These are phyloP conservation scores for Geopemphigus sp. DNA, from an alignment of 1,140 invertebrate species.

Conservation along the genomic window DNA sequence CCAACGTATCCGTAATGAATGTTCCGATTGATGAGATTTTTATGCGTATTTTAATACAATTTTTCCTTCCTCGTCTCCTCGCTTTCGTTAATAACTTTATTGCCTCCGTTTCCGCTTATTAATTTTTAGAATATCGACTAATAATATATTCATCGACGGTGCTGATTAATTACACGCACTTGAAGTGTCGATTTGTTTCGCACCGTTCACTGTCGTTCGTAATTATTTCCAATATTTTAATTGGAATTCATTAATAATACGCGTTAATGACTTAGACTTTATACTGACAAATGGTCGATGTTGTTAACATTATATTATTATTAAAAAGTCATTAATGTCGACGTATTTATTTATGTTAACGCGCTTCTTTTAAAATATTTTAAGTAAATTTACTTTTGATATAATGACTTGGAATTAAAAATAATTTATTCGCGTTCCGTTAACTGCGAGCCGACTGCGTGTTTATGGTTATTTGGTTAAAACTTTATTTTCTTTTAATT, in stretches of 20 bases:
- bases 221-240: conserved; percentile 19
- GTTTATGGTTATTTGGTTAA: background rate
- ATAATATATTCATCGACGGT: background rate
- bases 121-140: background rate
- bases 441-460: background rate
- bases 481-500: conserved; percentile 31
- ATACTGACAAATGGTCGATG: conserved; percentile 11
- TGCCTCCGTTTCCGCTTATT: background rate
- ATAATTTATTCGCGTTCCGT: conserved; percentile 10
- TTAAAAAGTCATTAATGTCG: conserved; percentile 20
- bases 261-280: conserved; percentile 19
- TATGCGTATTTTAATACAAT: background rate
- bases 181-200: conserved; percentile 16
- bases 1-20: conserved; percentile 26
- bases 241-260: conserved; percentile 21
- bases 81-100: background rate
- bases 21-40: conserved; percentile 12
- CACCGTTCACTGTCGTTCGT: background rate
- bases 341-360: conserved; percentile 15
- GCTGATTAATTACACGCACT: conserved; percentile 33
- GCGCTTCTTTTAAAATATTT: background rate
- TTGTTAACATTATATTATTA: background rate
- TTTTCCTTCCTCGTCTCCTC: background rate
- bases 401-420: background rate
- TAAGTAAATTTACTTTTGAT: background rate